Percentiles rank a stretch among this genome's conserved stretches.
Evolutionary conservation across 2,888 invertebrate genomes (phyloP).

Genomic region (Hyposoter dolosus): DNA sequence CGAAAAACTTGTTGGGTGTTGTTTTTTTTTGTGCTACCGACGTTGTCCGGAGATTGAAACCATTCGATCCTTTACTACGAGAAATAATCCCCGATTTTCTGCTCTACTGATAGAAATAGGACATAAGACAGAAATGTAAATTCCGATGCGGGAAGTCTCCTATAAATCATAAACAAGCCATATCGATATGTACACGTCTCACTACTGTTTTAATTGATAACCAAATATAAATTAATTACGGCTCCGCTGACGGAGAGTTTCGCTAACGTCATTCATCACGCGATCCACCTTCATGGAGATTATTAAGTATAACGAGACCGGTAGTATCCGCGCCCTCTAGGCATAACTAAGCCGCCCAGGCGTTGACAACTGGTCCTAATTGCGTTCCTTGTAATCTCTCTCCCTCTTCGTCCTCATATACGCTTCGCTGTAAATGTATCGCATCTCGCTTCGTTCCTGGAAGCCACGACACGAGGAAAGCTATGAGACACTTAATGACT

Average conservation of each 20-base stretch:
- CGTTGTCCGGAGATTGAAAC: slow-evolving; percentile 23
- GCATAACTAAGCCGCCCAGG: slow-evolving; percentile 70
- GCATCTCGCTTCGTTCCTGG: slow-evolving; percentile 18
- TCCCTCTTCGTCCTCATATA: slow-evolving; percentile 34
- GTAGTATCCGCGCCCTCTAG: slow-evolving; percentile 51
- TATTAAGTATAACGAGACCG: slow-evolving; percentile 70
- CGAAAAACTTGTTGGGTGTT: background rate
- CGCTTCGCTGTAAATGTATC: slow-evolving; percentile 49
- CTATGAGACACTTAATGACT: slow-evolving; percentile 76
- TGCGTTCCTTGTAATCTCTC: slow-evolving; percentile 73
- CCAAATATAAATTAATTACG: slow-evolving; percentile 54
- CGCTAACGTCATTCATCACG: slow-evolving; percentile 54
- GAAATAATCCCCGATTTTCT: background rate
- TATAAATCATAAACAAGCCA: background rate
- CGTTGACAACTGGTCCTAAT: slow-evolving; percentile 75
- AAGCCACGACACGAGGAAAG: slow-evolving; percentile 44
- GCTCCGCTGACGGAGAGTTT: background rate
- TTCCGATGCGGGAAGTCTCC: background rate
- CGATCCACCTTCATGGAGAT: slow-evolving; percentile 38
- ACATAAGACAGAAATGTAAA: background rate
- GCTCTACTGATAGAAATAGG: background rate
- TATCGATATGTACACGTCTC: slow-evolving; percentile 11
- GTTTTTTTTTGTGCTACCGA: background rate
- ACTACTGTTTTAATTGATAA: slow-evolving; percentile 59
- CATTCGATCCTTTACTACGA: background rate